Base-by-base conservation (phyloP, 2,888 invertebrate species). In the Lathronympha strigana region DNA sequence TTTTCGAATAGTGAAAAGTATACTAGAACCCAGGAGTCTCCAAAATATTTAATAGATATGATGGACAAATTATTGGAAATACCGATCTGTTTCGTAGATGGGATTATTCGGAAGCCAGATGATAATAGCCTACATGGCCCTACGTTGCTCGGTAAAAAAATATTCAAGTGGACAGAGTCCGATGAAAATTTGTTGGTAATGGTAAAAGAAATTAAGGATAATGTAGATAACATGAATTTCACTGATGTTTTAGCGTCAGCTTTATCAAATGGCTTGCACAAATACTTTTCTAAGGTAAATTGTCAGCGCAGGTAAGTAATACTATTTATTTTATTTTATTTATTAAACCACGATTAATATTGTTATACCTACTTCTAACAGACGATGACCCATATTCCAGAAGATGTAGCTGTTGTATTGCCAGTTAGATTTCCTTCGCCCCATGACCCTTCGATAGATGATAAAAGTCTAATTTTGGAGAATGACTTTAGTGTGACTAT, bases 401-500 rank as follows among this genome's bases (percentile, higher is more conserved):
- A 81, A 40, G 75, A 83, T 19, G 76, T 86, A 71, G 82, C 83
- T 61, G 81, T 85, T 45, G 78, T 86, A 43, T 71, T 86, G 54
- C 84, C 86, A 49, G 74, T 84, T 50, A 80, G 83, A 73, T 78
- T 84, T 63, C 76, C 81, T 19, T n/a, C 36, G 4, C 5, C 28
- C 13, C 28, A n/a, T 2, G 73, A 76, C 50, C 17, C 71, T 45
- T 38, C 71, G 13, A 64, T 67, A 33, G 63, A 45, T 13, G 67
- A 72, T 47, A 68, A 71, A 38, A 70, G 70, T 47, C 69, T 81
- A 31, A 76, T 73, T 33, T 69, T 93, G 40, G 80, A 85, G 61
- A 93, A 93, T 70, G 83, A 87, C 68, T 93, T 93, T 72, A 91
- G 92, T 6, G 90, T 93, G 9, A 90, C 90, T 2, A 79, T 93